Conservation (phyloP, 2,113 vertebrate genomes). For the Paramormyrops kingsleyae region DNA sequence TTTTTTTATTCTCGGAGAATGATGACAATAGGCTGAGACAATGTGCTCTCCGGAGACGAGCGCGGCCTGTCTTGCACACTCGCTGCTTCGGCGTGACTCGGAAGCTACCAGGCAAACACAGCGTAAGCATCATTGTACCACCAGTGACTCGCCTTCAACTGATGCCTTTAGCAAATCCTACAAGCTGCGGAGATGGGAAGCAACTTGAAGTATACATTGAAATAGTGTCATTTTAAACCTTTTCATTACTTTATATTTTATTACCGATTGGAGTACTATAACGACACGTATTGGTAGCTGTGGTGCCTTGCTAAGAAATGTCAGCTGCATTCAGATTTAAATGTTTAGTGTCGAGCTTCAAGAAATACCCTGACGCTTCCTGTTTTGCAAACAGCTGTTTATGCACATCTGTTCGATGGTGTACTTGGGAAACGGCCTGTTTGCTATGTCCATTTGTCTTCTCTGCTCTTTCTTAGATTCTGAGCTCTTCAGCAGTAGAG, state of each 20-base stretch:
- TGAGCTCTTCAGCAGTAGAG: not conserved
- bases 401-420: not conserved
- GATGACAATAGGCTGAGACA: not conserved
- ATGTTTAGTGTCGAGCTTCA: not conserved
- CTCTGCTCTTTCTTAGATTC: not conserved
- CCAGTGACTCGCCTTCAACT: not conserved
- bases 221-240: not conserved
- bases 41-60: conserved; percentile 6
- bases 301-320: not conserved
- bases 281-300: not conserved
- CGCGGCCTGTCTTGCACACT: not conserved
- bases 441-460: not conserved
- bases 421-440: not conserved
- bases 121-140: not conserved
- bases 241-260: not conserved
- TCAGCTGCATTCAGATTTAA: not conserved
- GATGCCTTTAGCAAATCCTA: not conserved
- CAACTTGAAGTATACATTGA: not conserved
- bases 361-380: not conserved
- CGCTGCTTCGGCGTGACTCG: not conserved
- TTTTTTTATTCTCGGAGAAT: not conserved
- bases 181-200: not conserved
- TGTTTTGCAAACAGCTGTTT: not conserved
- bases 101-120: not conserved
- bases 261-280: not conserved